Evolutionary conservation across 1,140 invertebrate genomes (phyloP).

Genomic region (Campoletis sonorensis): DNA sequence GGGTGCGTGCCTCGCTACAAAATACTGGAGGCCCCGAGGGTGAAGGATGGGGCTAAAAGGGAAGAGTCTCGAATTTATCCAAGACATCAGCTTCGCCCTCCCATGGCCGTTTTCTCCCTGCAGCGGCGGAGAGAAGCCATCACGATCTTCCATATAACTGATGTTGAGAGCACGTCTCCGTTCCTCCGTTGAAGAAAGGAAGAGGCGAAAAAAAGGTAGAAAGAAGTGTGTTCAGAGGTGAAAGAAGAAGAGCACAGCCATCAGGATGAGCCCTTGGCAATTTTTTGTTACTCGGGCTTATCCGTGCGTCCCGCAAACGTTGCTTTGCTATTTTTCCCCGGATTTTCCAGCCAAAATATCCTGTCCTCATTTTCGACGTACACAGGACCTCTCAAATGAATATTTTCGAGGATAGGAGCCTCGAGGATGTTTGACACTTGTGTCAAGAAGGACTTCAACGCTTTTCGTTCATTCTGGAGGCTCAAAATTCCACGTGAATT

Average conservation of each 20-base stretch:
- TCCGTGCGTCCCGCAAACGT: background rate
- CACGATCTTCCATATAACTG: constrained; percentile 11
- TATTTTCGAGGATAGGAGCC: background rate
- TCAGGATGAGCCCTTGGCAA: constrained; percentile 15
- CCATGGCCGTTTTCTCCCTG: background rate
- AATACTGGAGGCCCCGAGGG: background rate
- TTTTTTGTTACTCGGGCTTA: constrained; percentile 17
- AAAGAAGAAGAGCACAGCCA: constrained; percentile 21
- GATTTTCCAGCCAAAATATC: background rate
- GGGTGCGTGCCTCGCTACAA: constrained; percentile 27
- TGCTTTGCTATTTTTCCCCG: background rate
- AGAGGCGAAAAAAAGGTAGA: background rate
- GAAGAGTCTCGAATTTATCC: constrained; percentile 34
- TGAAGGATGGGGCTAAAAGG: background rate
- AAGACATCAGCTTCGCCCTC: background rate
- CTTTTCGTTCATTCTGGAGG: no score
- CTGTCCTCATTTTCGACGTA: background rate
- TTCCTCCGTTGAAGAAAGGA: background rate
- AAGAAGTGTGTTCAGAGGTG: background rate
- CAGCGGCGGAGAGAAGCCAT: background rate
- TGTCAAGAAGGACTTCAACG: no score
- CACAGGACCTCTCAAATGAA: background rate
- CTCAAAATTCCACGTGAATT: no score
- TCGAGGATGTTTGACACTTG: no score
- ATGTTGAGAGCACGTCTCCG: constrained; percentile 21